These are phyloP conservation scores for Laupala kohalensis DNA, from an alignment of 1,140 invertebrate species.

Conservation along the genomic window DNA sequence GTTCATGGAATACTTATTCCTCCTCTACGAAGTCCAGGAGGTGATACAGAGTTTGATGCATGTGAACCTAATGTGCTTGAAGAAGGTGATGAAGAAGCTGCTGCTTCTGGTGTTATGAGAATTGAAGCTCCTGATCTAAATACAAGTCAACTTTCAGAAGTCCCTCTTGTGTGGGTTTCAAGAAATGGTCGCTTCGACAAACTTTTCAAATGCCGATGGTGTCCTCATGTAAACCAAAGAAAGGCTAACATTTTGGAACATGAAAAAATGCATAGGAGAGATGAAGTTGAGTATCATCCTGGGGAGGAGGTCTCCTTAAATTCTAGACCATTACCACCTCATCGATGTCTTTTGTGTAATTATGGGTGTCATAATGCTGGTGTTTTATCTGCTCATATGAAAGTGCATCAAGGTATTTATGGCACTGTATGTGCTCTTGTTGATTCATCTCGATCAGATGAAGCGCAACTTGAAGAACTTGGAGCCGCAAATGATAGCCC, in stretches of 20 bases:
- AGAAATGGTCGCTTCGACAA: conserved; percentile 56
- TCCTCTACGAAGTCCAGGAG: conserved; percentile 6
- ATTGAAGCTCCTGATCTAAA: conserved; percentile 23
- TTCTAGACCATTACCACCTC: conserved; percentile 16
- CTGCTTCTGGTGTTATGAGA: neutral
- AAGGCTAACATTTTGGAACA: conserved; percentile 73
- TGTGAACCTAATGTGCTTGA: conserved; percentile 22
- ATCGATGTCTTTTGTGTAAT: conserved; percentile 62
- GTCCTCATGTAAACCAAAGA: conserved; percentile 66
- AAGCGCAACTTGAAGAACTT: conserved; percentile 51
- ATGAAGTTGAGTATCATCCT: neutral
- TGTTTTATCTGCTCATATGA: conserved; percentile 60
- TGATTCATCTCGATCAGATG: conserved; percentile 43
- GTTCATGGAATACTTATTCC: conserved; percentile 48
- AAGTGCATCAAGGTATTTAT: conserved; percentile 57
- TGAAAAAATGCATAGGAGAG: conserved; percentile 64
- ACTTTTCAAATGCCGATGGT: conserved; percentile 73
- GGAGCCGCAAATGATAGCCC: conserved; percentile 4
- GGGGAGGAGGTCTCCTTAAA: neutral
- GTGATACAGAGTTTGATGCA: conserved; percentile 17
- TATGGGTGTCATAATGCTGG: conserved; percentile 64
- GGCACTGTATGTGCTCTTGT: conserved; percentile 55
- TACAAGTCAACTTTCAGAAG: conserved; percentile 31
- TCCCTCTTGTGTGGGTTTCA: conserved; percentile 59
- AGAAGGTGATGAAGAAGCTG: conserved; percentile 21